Conservation (phyloP, 2,888 invertebrate genomes). For the Chrysolina haemoptera region DNA sequence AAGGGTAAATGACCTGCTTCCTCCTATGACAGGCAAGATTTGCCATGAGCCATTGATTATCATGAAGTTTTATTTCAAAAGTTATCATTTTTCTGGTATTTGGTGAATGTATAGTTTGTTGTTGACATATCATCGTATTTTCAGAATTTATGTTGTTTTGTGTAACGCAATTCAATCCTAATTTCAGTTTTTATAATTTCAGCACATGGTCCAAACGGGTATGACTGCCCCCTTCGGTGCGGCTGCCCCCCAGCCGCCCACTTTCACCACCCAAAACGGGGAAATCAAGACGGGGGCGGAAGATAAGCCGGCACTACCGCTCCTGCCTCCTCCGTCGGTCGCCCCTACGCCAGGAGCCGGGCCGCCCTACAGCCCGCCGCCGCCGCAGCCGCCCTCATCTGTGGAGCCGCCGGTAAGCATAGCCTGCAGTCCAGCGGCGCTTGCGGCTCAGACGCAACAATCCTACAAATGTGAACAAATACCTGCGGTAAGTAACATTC, state of each 20-base stretch:
- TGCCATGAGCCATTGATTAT: too few relatives aligned
- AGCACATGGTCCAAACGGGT: slow-evolving; percentile 96
- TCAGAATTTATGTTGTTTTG: too few relatives aligned
- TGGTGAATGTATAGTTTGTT: too few relatives aligned
- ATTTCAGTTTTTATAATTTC: slow-evolving; percentile 68
- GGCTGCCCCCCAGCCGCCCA: slow-evolving; percentile 34
- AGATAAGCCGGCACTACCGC: slow-evolving; percentile 70
- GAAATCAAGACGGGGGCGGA: slow-evolving; percentile 68
- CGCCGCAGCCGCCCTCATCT: slow-evolving; percentile 67
- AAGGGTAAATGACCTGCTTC: too few relatives aligned
- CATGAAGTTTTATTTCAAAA: too few relatives aligned
- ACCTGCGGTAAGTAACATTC: slow-evolving; percentile 44
- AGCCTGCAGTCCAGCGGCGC: slow-evolving; percentile 64
- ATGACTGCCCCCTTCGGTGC: slow-evolving; percentile 77
- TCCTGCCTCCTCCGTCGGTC: slow-evolving; percentile 69
- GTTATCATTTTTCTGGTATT: too few relatives aligned
- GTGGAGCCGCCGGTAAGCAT: slow-evolving; percentile 67
- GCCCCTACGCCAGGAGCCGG: slow-evolving; percentile 63
- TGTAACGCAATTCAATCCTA: background rate
- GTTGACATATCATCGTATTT: too few relatives aligned
- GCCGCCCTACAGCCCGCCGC: slow-evolving; percentile 68
- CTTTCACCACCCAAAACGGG: slow-evolving; percentile 66
- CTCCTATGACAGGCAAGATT: too few relatives aligned
- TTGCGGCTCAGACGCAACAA: slow-evolving; percentile 61
- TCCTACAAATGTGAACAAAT: slow-evolving; percentile 55